Evolutionary conservation across 1,140 invertebrate genomes (phyloP).

Genomic region (Pogonomyrmex barbatus): DNA sequence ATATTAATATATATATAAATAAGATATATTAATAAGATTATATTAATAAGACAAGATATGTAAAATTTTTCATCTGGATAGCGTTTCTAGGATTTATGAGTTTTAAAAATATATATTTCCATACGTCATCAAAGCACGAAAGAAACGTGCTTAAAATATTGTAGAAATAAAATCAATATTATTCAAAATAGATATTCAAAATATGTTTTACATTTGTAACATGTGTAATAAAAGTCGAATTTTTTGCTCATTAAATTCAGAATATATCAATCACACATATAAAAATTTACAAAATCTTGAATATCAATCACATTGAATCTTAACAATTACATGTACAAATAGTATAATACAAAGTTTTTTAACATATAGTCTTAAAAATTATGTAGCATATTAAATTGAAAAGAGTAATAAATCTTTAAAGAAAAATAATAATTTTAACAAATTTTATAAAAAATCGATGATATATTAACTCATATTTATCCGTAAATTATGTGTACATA

Average conservation of each 20-base stretch:
- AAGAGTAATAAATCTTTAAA: neutral
- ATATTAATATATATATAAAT: neutral
- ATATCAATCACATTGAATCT: neutral
- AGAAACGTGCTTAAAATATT: neutral
- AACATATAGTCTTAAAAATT: neutral
- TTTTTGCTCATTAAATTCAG: neutral
- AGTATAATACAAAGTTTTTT: neutral
- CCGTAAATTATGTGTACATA: neutral
- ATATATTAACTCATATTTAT: neutral
- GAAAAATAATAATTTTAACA: neutral
- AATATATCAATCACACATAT: neutral
- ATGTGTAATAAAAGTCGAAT: neutral
- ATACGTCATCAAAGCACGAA: neutral
- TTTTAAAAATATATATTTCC: neutral
- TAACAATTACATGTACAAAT: neutral
- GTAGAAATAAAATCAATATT: neutral
- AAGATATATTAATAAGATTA: no score
- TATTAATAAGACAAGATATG: conserved; percentile 4
- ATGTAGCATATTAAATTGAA: neutral
- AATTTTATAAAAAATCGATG: neutral
- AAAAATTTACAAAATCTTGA: conserved; percentile 4
- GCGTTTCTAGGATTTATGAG: neutral
- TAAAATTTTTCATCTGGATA: neutral
- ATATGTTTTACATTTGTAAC: neutral
- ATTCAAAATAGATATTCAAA: neutral